A percentile compares a stretch with the other conserved stretches of the same genome.
phyloP scores from a whole-genome alignment of 2,113 vertebrate species.

The Chaetodon trifascialis region DNA sequence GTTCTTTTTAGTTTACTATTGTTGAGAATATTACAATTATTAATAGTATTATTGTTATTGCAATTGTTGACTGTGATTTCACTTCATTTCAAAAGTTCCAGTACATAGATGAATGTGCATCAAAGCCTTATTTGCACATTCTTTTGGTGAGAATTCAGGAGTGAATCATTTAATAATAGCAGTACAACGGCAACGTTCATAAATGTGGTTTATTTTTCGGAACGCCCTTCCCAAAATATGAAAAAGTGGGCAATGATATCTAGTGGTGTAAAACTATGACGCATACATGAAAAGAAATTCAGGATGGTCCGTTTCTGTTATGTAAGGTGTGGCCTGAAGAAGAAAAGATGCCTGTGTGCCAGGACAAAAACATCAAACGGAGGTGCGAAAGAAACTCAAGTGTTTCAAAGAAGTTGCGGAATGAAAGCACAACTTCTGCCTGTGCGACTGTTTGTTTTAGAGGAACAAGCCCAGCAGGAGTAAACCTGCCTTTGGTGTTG shows the following conservation, averaged over 20 bases:
- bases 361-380: slow-evolving; percentile 32
- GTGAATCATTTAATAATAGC: neutral
- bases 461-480: slow-evolving; percentile 47
- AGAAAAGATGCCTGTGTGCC: neutral
- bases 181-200: neutral
- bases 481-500: slow-evolving; percentile 26
- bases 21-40: no score
- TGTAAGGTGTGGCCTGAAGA: slow-evolving; percentile 8
- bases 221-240: neutral
- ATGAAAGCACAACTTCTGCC: slow-evolving; percentile 29
- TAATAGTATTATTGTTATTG: neutral
- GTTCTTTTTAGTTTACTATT: no score
- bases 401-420: slow-evolving; percentile 18
- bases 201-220: neutral
- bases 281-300: neutral
- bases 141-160: neutral
- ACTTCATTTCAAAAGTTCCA: neutral
- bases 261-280: no score
- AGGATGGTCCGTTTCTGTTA: neutral
- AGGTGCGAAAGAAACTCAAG: slow-evolving; percentile 7
- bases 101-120: neutral
- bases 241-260: neutral
- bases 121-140: neutral
- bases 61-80: neutral
- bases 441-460: slow-evolving; percentile 34